These are phyloP conservation scores for Muscicapa comitata DNA, from an alignment of 2,797 vertebrate species.

Conservation along the genomic window DNA sequence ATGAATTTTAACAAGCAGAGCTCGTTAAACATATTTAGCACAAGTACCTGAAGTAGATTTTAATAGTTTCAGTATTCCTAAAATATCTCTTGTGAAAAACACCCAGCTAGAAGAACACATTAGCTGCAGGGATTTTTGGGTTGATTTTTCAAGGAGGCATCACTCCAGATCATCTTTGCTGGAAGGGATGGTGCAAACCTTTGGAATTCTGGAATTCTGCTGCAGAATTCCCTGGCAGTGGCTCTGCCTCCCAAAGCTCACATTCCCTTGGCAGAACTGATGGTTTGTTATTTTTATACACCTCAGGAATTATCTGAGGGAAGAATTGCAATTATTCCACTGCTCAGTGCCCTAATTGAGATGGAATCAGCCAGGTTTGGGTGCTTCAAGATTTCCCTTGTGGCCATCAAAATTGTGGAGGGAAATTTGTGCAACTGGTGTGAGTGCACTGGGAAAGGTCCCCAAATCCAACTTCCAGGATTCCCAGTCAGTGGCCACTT, in stretches of 20 bases:
- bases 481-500: not conserved
- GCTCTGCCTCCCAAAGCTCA: not conserved
- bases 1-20: not conserved
- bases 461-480: not conserved
- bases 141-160: not conserved
- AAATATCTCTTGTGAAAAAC: not conserved
- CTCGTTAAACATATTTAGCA: not conserved
- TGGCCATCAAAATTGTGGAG: not conserved
- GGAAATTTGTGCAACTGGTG: not conserved
- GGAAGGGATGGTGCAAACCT: not conserved
- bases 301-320: not conserved
- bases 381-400: not conserved
- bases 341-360: accelerated
- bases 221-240: not conserved
- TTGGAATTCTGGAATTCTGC: not conserved
- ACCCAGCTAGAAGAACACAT: not conserved
- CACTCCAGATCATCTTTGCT: not conserved
- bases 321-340: not conserved
- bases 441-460: not conserved
- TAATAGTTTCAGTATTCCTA: not conserved
- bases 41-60: not conserved
- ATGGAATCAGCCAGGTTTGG: too few relatives aligned
- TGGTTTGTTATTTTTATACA: not conserved
- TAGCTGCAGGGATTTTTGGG: not conserved
- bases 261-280: accelerated